Conservation (phyloP, 2,888 invertebrate genomes). For the Oithona nana region DNA sequence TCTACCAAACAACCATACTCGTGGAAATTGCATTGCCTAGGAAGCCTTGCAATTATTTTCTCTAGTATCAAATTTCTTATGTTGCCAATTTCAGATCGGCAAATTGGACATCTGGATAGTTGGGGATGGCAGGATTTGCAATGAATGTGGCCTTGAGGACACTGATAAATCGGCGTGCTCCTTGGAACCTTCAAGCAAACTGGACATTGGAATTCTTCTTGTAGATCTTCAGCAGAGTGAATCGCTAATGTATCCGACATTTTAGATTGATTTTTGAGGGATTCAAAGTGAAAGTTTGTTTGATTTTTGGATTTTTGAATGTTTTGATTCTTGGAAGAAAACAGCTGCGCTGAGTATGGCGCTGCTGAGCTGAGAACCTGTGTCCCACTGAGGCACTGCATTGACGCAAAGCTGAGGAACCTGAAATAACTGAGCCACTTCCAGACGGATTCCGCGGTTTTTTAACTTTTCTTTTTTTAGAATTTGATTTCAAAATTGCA, state of each 20-base stretch:
- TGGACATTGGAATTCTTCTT: slow-evolving; percentile 10
- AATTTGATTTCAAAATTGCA: too few relatives aligned
- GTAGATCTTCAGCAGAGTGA: not conserved
- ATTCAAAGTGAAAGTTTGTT: too few relatives aligned
- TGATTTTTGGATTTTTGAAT: too few relatives aligned
- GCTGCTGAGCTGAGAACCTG: too few relatives aligned
- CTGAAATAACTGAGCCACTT: too few relatives aligned
- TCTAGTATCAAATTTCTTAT: not conserved
- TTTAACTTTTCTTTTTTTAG: too few relatives aligned
- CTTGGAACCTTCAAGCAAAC: slow-evolving; percentile 3
- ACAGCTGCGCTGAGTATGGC: too few relatives aligned
- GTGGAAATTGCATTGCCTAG: not conserved
- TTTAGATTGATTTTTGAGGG: too few relatives aligned
- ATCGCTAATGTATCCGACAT: not conserved
- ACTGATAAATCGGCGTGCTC: slow-evolving; percentile 4
- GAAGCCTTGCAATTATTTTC: not conserved
- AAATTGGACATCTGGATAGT: slow-evolving; percentile 4
- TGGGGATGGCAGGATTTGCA: not conserved
- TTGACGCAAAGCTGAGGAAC: too few relatives aligned
- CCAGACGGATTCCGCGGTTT: too few relatives aligned
- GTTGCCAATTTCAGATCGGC: not conserved
- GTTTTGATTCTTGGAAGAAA: too few relatives aligned
- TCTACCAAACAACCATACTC: not conserved
- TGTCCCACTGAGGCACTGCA: too few relatives aligned
- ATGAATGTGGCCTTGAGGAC: not conserved